A percentile compares a stretch with the other conserved stretches of the same genome.
Conservation (phyloP, 2,113 vertebrate species). For the Corythornis madagascariensis region DNA sequence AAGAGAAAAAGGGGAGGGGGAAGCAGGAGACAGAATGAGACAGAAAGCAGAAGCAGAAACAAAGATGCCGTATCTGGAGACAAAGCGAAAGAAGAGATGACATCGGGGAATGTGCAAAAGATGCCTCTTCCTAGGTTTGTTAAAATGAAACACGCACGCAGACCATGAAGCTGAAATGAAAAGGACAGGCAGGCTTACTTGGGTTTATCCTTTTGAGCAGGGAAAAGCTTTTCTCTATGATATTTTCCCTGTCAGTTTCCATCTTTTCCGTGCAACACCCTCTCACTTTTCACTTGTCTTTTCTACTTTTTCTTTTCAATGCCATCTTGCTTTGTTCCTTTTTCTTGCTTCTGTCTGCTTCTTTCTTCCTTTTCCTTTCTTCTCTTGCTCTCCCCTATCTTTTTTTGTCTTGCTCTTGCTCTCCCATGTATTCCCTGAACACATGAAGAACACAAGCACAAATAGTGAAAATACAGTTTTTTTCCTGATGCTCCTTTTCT, state of each 20-base stretch:
- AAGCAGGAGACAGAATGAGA: neutral
- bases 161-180: conserved; percentile 16
- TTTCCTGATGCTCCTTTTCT: neutral
- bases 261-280: conserved; percentile 15
- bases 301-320: neutral
- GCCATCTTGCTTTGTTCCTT: conserved; percentile 39
- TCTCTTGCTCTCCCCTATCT: neutral
- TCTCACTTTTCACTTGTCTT: neutral
- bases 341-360: conserved; percentile 22
- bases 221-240: neutral
- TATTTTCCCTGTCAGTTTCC: conserved; percentile 13
- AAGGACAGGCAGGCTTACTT: neutral
- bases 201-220: conserved; percentile 16
- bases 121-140: conserved; percentile 10
- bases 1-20: conserved; percentile 24
- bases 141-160: neutral
- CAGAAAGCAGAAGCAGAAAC: conserved; percentile 49
- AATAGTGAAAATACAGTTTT: neutral
- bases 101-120: neutral
- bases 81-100: conserved; percentile 29
- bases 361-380: conserved; percentile 52
- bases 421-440: conserved; percentile 4
- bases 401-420: conserved; percentile 13
- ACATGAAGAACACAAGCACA: neutral
- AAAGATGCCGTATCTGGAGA: conserved; percentile 38